phyloP scores from a whole-genome alignment of 2,113 vertebrate genomes.

The Xerus inauris region DNA sequence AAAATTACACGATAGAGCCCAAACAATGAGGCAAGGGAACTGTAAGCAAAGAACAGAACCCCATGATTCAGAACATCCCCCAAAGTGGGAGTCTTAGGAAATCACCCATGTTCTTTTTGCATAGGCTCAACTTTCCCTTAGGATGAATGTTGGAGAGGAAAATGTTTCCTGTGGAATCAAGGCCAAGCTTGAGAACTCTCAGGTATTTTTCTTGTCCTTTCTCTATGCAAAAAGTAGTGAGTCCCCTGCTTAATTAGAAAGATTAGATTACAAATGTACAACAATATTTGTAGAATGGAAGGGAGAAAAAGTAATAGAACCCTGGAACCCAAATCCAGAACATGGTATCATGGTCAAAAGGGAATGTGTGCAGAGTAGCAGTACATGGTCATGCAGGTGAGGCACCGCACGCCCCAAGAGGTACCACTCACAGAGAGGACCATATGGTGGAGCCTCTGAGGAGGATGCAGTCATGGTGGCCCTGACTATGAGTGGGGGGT shows the following conservation, averaged over 20 bases:
- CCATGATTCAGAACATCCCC: neutral
- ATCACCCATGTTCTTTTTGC: neutral
- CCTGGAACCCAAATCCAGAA: neutral
- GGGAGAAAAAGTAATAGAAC: neutral
- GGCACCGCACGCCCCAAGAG: rapidly evolving
- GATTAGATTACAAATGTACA: neutral
- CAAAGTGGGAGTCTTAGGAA: neutral
- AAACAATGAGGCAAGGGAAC: neutral
- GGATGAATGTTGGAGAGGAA: neutral
- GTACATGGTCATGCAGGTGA: rapidly evolving
- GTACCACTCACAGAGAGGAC: neutral
- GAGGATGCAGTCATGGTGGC: neutral
- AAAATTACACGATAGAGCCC: neutral
- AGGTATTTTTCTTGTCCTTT: neutral
- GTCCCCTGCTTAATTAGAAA: neutral
- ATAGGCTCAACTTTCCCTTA: neutral
- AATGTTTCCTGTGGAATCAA: neutral
- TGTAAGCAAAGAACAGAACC: neutral
- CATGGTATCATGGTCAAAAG: neutral
- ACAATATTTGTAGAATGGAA: neutral
- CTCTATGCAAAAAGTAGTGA: neutral
- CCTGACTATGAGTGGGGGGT: neutral
- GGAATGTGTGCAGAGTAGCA: no score
- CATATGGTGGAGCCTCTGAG: neutral
- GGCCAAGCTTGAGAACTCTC: neutral